Percentiles rank a stretch among this genome's conserved stretches.
Evolutionary conservation across 2,113 vertebrate species (phyloP).

Genomic region (Turdus rufiventris): DNA sequence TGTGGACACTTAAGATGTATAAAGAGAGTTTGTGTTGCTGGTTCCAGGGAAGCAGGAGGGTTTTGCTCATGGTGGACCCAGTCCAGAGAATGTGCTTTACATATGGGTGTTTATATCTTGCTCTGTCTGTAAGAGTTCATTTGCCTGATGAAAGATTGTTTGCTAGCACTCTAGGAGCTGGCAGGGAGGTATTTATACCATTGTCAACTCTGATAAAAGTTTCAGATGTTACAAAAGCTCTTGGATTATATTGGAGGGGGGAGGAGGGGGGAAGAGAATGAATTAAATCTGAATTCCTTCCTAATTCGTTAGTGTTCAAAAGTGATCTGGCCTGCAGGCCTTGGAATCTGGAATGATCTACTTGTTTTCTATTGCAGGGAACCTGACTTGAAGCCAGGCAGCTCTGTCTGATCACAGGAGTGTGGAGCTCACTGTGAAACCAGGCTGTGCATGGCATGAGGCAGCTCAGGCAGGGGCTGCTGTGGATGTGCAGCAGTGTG

Average conservation of each 20-base stretch:
- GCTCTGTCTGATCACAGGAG: background rate
- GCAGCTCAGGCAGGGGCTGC: background rate
- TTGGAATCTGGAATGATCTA: background rate
- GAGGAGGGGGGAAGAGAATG: background rate
- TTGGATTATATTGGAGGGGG: background rate
- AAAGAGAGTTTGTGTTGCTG: conserved; percentile 20
- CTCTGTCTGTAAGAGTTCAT: conserved; percentile 27
- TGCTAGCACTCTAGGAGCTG: conserved; percentile 41
- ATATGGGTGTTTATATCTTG: conserved; percentile 45
- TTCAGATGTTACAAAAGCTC: conserved; percentile 19
- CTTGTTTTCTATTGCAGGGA: background rate
- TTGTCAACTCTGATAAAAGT: conserved; percentile 32
- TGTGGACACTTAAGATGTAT: background rate
- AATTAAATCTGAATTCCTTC: background rate
- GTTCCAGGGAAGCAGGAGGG: conserved; percentile 35
- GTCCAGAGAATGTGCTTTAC: conserved; percentile 61
- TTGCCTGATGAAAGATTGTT: conserved; percentile 52
- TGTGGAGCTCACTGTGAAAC: background rate
- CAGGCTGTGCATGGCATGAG: accelerated
- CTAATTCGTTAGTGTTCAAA: background rate
- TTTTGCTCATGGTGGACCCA: conserved; percentile 14
- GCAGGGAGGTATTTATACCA: conserved; percentile 40
- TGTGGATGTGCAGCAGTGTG: background rate
- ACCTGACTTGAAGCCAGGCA: background rate
- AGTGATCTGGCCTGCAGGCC: background rate